Conservation (phyloP, 2,113 vertebrate species). For the Zosterops lateralis region DNA sequence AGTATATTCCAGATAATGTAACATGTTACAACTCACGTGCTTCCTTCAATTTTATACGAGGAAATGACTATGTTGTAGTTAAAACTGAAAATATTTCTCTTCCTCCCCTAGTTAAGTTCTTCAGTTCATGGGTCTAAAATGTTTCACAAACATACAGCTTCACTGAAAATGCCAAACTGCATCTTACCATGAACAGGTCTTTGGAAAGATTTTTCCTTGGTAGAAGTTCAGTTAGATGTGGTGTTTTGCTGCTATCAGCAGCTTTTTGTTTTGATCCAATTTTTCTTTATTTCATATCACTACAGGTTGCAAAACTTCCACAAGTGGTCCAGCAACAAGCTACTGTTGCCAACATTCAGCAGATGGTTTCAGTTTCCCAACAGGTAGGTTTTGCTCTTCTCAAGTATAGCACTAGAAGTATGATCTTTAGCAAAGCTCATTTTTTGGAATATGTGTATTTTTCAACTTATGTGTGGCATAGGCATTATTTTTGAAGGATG, state of each 20-base stretch:
- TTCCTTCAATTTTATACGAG: background rate
- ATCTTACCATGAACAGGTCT: background rate
- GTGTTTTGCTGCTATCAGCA: background rate
- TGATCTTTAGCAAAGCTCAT: background rate
- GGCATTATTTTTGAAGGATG: background rate
- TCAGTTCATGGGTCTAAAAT: background rate
- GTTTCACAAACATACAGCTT: background rate
- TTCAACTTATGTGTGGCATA: background rate
- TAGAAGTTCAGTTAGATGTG: background rate
- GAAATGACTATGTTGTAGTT: background rate
- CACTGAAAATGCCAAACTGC: background rate
- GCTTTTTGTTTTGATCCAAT: background rate
- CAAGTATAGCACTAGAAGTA: background rate
- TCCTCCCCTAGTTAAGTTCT: background rate
- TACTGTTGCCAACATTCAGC: conserved; percentile 82
- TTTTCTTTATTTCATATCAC: background rate
- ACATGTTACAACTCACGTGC: background rate
- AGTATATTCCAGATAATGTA: background rate
- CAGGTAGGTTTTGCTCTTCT: conserved; percentile 73
- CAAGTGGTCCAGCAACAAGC: conserved; percentile 86
- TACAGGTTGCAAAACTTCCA: conserved; percentile 84
- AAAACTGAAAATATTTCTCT: background rate
- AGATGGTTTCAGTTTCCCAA: conserved; percentile 87
- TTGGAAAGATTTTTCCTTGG: background rate
- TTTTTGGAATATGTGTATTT: background rate